Percentiles rank a stretch among this genome's conserved stretches.
These are phyloP conservation scores for Cryptops parisi DNA, from an alignment of 2,888 invertebrate species.

Conservation along the genomic window DNA sequence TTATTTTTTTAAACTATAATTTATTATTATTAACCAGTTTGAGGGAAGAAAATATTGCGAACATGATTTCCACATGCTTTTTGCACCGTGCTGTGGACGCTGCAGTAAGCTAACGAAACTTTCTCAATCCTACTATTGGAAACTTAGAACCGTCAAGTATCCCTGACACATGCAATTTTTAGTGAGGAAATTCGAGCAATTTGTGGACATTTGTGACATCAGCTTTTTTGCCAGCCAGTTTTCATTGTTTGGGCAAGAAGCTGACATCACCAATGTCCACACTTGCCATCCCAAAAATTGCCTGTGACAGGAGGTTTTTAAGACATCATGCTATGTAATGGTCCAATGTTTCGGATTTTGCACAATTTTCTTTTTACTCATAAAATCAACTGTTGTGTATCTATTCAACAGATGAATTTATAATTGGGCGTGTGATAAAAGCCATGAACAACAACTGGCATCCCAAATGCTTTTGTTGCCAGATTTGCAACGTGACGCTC, in stretches of 20 bases:
- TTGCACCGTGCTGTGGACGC: conserved; percentile 69
- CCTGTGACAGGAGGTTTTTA: too few relatives aligned
- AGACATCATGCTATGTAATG: too few relatives aligned
- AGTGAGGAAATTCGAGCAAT: too few relatives aligned
- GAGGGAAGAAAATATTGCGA: conserved; percentile 99
- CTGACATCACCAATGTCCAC: too few relatives aligned
- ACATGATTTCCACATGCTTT: conserved; percentile 94
- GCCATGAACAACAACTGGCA: conserved; percentile 99
- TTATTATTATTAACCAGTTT: conserved; percentile 41
- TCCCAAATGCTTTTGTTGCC: conserved; percentile 92
- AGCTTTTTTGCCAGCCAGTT: too few relatives aligned
- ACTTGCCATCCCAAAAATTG: too few relatives aligned
- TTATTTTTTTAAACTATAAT: not conserved
- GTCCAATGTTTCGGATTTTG: not conserved
- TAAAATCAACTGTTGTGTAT: conserved; percentile 15
- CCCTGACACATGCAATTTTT: too few relatives aligned
- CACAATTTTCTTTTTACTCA: conserved; percentile 2
- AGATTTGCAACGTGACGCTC: conserved; percentile 76
- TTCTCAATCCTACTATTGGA: too few relatives aligned
- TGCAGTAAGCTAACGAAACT: too few relatives aligned
- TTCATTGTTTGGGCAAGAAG: too few relatives aligned
- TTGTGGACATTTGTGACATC: too few relatives aligned
- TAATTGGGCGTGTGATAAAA: conserved; percentile 97
- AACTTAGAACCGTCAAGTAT: too few relatives aligned
- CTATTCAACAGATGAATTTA: conserved; percentile 62